Evolutionary conservation across 64 coral and sea anemone genomes (phyloP).

Genomic region (Montipora efflorescens): DNA sequence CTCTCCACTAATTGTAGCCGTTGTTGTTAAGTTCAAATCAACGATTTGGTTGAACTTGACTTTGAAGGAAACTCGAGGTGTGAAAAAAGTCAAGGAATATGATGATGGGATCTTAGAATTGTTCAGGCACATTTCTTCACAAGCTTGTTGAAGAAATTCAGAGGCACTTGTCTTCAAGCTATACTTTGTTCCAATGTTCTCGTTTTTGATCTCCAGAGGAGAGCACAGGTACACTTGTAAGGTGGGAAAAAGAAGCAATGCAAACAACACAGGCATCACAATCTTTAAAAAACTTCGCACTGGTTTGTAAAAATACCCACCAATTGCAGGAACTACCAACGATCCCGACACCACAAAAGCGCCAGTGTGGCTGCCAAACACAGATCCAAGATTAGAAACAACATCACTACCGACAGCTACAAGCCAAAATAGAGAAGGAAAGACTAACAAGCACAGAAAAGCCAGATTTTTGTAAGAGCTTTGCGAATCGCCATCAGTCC

Average conservation of each 20-base stretch:
- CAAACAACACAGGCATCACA: conserved; percentile 61
- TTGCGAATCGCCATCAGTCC: conserved; percentile 31
- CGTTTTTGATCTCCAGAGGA: conserved; percentile 86
- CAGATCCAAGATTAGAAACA: conserved; percentile 66
- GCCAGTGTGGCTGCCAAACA: conserved; percentile 68
- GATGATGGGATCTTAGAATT: conserved; percentile 81
- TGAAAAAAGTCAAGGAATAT: conserved; percentile 84
- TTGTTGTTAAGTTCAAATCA: conserved; percentile 83
- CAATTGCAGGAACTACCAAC: conserved; percentile 50
- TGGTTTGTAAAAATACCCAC: conserved; percentile 55
- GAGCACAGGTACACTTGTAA: conserved; percentile 96
- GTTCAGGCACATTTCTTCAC: conserved; percentile 82
- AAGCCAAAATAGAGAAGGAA: conserved; percentile 84
- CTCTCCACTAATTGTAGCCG: conserved; percentile 69
- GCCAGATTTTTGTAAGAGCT: conserved; percentile 73
- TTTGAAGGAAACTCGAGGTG: conserved; percentile 83
- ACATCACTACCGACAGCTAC: conserved; percentile 70
- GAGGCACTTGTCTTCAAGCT: conserved; percentile 80
- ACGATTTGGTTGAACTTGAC: conserved; percentile 81
- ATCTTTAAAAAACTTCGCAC: conserved; percentile 61
- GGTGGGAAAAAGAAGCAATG: conserved; percentile 82
- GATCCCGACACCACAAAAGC: conserved; percentile 23
- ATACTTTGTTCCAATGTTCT: conserved; percentile 94
- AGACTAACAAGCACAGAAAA: conserved; percentile 76
- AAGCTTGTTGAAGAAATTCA: conserved; percentile 86